Evolutionary conservation across 2,797 vertebrate species (phyloP).

Genomic region (Falco novaeseelandiae): DNA sequence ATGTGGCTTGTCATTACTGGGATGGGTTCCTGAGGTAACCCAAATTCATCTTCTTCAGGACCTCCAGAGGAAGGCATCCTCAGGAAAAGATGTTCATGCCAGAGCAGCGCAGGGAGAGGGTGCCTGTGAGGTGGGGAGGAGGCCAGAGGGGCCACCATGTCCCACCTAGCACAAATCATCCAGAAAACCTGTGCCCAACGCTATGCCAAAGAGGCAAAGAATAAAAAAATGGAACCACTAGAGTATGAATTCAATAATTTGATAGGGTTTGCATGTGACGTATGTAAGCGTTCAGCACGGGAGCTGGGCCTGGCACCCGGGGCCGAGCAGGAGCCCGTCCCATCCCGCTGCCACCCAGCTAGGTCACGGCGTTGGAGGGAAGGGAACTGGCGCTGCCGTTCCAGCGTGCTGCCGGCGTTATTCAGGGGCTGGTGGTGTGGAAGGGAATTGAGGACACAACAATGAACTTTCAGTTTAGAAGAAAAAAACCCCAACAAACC

Average conservation of each 20-base stretch:
- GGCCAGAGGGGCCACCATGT: fast-evolving
- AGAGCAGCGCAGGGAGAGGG: background rate
- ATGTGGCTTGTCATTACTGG: background rate
- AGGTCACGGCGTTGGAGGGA: too few species aligned
- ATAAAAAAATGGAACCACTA: background rate
- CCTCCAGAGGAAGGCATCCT: background rate
- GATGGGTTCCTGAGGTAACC: background rate
- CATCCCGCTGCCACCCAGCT: background rate
- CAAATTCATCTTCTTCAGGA: background rate
- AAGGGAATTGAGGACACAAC: background rate
- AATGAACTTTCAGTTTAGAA: background rate
- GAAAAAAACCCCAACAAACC: background rate
- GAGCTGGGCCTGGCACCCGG: fast-evolving
- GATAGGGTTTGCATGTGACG: background rate
- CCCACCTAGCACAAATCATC: background rate
- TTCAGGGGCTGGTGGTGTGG: background rate
- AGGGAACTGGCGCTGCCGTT: background rate
- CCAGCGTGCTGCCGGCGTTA: background rate
- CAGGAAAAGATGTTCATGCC: background rate
- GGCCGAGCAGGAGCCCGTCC: fast-evolving
- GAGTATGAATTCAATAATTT: background rate
- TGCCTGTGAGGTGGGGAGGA: background rate
- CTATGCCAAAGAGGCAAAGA: background rate
- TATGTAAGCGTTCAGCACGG: background rate
- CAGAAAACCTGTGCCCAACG: background rate